phyloP scores from a whole-genome alignment of 2,888 invertebrate species.

The Erebia epiphron region DNA sequence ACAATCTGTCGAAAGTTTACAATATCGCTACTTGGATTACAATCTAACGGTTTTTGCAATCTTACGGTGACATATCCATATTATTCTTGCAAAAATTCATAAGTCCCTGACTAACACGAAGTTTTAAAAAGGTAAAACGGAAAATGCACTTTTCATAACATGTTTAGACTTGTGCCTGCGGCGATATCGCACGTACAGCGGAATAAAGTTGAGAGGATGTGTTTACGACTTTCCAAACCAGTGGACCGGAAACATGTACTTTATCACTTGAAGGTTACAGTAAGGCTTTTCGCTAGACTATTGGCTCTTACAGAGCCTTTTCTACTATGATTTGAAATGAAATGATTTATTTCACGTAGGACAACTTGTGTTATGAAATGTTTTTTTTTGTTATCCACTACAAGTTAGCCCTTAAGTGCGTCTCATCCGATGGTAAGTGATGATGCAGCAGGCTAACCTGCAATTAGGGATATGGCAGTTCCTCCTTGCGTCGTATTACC shows the following conservation, averaged over 20 bases:
- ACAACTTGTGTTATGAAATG: too few species aligned
- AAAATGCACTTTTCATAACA: conserved; percentile 44
- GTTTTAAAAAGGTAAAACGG: conserved; percentile 42
- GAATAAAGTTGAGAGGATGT: conserved; percentile 37
- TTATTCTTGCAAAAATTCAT: neutral
- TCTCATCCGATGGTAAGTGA: too few species aligned
- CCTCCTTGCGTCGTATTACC: too few species aligned
- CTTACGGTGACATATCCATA: too few species aligned
- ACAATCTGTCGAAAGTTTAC: too few species aligned
- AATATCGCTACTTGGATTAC: too few species aligned
- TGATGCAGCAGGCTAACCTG: too few species aligned
- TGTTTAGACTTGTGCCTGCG: conserved; percentile 39
- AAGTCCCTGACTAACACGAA: neutral
- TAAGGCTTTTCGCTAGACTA: neutral
- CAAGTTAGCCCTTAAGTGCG: too few species aligned
- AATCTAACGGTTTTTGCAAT: too few species aligned
- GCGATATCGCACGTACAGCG: conserved; percentile 35
- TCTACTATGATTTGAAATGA: neutral
- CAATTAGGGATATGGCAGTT: too few species aligned
- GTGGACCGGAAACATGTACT: conserved; percentile 21
- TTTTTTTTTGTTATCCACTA: too few species aligned
- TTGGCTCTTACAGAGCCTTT: neutral
- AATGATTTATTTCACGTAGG: too few species aligned
- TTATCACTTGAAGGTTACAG: conserved; percentile 25
- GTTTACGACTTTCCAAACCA: conserved; percentile 31